Evolutionary conservation across 2,888 invertebrate genomes (phyloP), one percentile per base, ranked within the genome.

Genomic region (Rotaria macrura): DNA sequence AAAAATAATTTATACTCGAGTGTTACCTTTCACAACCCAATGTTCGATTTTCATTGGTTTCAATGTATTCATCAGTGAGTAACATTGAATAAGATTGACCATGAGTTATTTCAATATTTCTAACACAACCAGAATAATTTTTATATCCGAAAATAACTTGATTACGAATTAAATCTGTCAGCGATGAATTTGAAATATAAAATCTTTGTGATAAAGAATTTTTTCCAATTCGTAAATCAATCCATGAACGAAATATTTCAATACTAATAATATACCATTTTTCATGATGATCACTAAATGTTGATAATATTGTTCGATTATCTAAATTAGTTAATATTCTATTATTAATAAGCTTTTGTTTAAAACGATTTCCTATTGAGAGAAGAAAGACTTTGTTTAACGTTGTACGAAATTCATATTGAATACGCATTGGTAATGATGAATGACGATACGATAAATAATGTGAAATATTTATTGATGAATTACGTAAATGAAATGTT

Each of bases 1-100:
- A 47, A 47, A 47, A 38, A 38, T 23, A 6, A 74, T 23, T 0
- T 2, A 74, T 5, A 38, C 38, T 12, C 2, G 23, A 17, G 5
- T 6, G 17, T 20, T 43, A 79, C 74, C n/a, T 79, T 79, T 79
- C 43, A 25, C 74, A 79, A 12, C 74, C 74, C 23, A 79, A n/a
- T 43, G 74, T 79, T 43, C 74, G 12, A 79, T 79, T 79, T 79
- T 79, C 74, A 43, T 43, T 79, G 25, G 74, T 79, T 79, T 40
- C 38, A 43, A 79, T n/a, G 4, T 43, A n/a, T 43, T 79, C 40
- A 79, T 79, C 74, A 20, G 38, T 79, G 20, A 79, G 23, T 43
- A 43, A 43, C 7, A 79, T 79, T 25, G 38, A 43, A 25, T 79
- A 38, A 43, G 23, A 23, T 79, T 79, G 74, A 79, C 74, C 43